A percentile compares a stretch with the other conserved stretches of the same genome.
Evolutionary conservation across 1,140 invertebrate genomes (phyloP).

Genomic region (Temnothorax longispinosus): DNA sequence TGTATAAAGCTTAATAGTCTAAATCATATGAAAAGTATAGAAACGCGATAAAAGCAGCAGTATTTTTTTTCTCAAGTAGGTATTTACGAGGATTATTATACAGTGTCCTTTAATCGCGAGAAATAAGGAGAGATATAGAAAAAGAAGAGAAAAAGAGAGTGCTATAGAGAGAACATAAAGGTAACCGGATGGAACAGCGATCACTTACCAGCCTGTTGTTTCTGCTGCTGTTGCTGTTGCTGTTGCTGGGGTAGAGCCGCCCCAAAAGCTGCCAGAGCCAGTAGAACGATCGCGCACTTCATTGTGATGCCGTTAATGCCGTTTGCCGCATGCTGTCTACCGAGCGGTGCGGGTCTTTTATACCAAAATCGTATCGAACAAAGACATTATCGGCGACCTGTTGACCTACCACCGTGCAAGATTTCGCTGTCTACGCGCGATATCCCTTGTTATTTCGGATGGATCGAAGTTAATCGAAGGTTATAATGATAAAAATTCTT

Average conservation of each 20-base stretch:
- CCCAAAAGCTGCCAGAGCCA: conserved; percentile 81
- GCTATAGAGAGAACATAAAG: not conserved
- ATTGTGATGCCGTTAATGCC: conserved; percentile 80
- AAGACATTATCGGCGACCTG: conserved; percentile 78
- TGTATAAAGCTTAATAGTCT: not conserved
- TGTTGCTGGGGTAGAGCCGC: conserved; percentile 77
- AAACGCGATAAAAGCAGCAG: too few relatives aligned
- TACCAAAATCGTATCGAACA: conserved; percentile 81
- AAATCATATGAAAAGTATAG: not conserved
- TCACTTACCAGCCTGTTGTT: conserved; percentile 82
- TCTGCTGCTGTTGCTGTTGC: conserved; percentile 16
- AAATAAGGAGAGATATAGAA: not conserved
- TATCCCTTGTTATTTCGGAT: conserved; percentile 65
- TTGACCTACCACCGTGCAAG: conserved; percentile 64
- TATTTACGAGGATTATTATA: too few relatives aligned
- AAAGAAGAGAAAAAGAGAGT: too few relatives aligned
- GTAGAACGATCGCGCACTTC: conserved; percentile 81
- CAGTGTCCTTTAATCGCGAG: not conserved
- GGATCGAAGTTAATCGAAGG: conserved; percentile 59
- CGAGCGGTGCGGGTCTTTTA: conserved; percentile 77
- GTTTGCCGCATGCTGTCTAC: conserved; percentile 74
- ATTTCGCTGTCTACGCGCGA: conserved; percentile 67
- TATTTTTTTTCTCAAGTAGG: not conserved
- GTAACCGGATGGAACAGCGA: not conserved
- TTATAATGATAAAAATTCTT: conserved; percentile 56